Conservation (phyloP, 2,113 vertebrate genomes). For the Pelusios castaneus region DNA sequence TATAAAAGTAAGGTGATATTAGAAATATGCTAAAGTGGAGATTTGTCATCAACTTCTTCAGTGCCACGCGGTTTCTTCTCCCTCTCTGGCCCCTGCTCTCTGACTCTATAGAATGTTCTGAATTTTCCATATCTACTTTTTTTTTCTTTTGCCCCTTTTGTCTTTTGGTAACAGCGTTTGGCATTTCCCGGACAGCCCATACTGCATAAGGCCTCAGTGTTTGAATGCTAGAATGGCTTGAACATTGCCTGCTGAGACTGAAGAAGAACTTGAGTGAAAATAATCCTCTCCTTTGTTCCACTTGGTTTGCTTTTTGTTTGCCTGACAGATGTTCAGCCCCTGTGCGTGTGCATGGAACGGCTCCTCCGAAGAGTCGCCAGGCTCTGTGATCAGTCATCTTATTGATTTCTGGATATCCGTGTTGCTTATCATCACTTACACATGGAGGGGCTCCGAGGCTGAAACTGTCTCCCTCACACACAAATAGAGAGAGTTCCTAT, state of each 20-base stretch:
- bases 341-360: conserved; percentile 53
- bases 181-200: conserved; percentile 66
- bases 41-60: conserved; percentile 2
- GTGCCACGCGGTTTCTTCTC: not conserved
- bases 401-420: conserved; percentile 66
- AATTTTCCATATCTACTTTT: conserved; percentile 43
- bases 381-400: conserved; percentile 69
- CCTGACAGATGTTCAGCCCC: conserved; percentile 79
- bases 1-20: not conserved
- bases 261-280: conserved; percentile 79
- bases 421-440: conserved; percentile 50
- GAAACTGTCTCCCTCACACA: conserved; percentile 55
- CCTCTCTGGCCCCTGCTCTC: not conserved
- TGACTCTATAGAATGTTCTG: conserved; percentile 28
- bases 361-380: conserved; percentile 43
- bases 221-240: conserved; percentile 71
- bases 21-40: not conserved
- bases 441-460: conserved; percentile 39
- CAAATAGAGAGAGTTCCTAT: conserved; percentile 47
- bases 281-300: conserved; percentile 79
- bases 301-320: conserved; percentile 75
- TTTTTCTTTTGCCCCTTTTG: conserved; percentile 11
- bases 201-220: conserved; percentile 65
- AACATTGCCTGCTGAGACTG: conserved; percentile 76
- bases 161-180: conserved; percentile 63